A percentile compares a stretch with the other conserved stretches of the same genome.
phyloP scores from a whole-genome alignment of 30 jellyfish, hydroid and myxozoan species.

The Rhopilema esculentum region DNA sequence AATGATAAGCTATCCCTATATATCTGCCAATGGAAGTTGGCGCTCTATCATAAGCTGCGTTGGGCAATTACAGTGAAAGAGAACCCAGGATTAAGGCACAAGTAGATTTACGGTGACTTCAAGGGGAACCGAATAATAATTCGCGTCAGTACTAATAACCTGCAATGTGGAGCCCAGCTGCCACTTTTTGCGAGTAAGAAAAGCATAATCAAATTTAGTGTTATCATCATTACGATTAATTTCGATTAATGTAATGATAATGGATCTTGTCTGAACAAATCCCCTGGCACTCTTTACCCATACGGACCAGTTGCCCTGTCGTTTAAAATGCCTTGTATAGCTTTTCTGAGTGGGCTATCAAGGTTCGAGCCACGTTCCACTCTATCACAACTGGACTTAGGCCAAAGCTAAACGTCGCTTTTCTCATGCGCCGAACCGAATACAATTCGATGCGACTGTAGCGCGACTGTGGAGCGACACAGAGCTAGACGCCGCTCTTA shows the following conservation, averaged over 20 bases:
- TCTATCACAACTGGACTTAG: no score
- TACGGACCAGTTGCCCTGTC: not conserved
- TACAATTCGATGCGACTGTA: no score
- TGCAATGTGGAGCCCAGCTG: not conserved
- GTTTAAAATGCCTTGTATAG: not conserved
- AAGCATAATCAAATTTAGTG: not conserved
- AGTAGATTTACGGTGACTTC: not conserved
- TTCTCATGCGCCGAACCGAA: no score
- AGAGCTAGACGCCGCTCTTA: no score
- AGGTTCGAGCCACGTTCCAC: no score
- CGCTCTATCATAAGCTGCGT: not conserved
- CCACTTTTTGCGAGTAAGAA: not conserved
- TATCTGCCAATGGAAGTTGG: not conserved
- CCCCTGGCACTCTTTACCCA: not conserved
- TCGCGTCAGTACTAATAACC: not conserved
- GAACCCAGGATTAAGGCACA: not conserved
- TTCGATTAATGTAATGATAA: not conserved
- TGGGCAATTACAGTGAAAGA: not conserved
- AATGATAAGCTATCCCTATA: not conserved
- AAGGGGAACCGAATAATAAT: not conserved
- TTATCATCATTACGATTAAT: not conserved
- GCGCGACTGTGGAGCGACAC: no score
- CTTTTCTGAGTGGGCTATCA: no score
- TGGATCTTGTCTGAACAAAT: not conserved
- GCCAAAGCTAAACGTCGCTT: no score